A percentile compares a stretch with the other conserved stretches of the same genome.
These are phyloP conservation scores for Danio albolineatus DNA, from an alignment of 2,797 vertebrate genomes.

Conservation along the genomic window DNA sequence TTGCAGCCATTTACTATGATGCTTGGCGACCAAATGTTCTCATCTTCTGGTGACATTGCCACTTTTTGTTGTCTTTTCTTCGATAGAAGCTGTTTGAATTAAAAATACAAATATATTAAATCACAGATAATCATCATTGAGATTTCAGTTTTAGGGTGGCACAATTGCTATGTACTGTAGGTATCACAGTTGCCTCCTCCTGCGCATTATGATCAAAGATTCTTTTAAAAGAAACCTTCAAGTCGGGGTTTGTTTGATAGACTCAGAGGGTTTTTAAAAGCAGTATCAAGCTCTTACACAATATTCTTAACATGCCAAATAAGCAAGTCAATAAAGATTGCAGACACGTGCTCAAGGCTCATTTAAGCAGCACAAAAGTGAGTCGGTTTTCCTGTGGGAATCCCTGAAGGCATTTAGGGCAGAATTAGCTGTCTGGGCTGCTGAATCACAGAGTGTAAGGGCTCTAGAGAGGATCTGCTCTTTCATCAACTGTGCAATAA, in stretches of 20 bases:
- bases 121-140: too few species aligned
- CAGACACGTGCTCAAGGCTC: constrained; percentile 2
- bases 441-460: constrained; percentile 18
- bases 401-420: constrained; percentile 30
- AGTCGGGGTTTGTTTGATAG: neutral
- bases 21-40: too few species aligned
- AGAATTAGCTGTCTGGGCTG: constrained; percentile 29
- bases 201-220: too few species aligned
- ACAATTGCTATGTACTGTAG: too few species aligned
- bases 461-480: constrained; percentile 19
- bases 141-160: too few species aligned
- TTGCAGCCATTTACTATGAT: too few species aligned
- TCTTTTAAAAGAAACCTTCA: neutral
- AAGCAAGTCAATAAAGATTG: constrained; percentile 2
- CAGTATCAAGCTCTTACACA: neutral
- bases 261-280: neutral
- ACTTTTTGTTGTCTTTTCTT: too few species aligned
- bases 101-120: too few species aligned
- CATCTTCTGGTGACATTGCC: too few species aligned
- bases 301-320: neutral
- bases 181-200: too few species aligned
- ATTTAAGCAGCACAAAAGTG: constrained; percentile 33
- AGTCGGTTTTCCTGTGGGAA: constrained; percentile 37
- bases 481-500: constrained; percentile 51
- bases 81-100: too few species aligned